These are phyloP conservation scores for Brachypterus glaber DNA, from an alignment of 2,888 invertebrate species.

Conservation along the genomic window DNA sequence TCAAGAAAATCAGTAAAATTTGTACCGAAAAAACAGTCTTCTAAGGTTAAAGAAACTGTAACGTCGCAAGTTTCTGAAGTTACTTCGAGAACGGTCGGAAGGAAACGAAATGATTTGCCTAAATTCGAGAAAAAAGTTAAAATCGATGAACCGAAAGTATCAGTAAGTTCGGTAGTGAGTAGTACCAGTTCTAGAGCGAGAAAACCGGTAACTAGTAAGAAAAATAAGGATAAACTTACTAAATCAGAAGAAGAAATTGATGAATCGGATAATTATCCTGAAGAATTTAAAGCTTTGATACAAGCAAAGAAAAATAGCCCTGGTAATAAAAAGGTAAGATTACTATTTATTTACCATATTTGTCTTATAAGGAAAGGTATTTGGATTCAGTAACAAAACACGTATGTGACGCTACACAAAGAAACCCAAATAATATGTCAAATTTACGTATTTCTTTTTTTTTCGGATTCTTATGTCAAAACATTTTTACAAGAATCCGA, in stretches of 20 bases:
- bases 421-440: no score
- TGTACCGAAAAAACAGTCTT: conserved; percentile 13
- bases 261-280: conserved; percentile 55
- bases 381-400: no score
- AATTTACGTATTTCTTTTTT: no score
- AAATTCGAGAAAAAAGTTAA: conserved; percentile 7
- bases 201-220: conserved; percentile 25
- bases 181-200: conserved; percentile 21
- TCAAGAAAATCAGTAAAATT: conserved; percentile 22
- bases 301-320: conserved; percentile 49
- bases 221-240: conserved; percentile 19
- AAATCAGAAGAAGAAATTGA: conserved; percentile 46
- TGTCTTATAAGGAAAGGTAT: no score
- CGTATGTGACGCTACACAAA: no score
- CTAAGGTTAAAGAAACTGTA: conserved; percentile 32
- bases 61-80: conserved; percentile 34
- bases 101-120: conserved; percentile 20
- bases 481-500: no score
- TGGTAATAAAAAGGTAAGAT: conserved; percentile 31
- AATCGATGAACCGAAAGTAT: conserved; percentile 16
- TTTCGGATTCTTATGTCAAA: no score
- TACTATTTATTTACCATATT: no score
- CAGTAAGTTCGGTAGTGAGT: conserved; percentile 15
- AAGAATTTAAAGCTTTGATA: conserved; percentile 54
- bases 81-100: conserved; percentile 31